Evolutionary conservation across 2,113 vertebrate genomes (phyloP).

Genomic region (Cebidichthys violaceus): DNA sequence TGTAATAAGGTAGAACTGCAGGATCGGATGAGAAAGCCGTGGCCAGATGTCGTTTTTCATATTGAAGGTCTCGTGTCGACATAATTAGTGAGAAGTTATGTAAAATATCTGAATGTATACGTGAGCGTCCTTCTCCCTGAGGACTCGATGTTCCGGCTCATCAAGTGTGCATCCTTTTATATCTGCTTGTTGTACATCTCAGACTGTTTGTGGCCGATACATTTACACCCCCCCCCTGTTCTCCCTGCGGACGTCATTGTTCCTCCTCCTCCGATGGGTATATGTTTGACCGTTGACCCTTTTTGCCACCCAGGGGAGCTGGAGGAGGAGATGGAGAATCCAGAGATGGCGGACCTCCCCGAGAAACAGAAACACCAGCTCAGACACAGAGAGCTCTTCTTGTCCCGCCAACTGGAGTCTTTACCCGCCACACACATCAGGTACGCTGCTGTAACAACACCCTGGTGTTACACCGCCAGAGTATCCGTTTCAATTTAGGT

Average conservation of each 20-base stretch:
- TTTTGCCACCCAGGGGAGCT: conserved; percentile 86
- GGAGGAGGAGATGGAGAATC: conserved; percentile 98
- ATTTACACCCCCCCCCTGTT: not conserved
- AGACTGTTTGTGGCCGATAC: conserved; percentile 14
- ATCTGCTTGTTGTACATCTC: conserved; percentile 27
- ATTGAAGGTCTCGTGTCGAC: not conserved
- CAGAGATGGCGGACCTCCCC: conserved; percentile 92
- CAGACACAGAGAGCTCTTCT: conserved; percentile 94
- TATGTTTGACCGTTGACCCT: conserved; percentile 50
- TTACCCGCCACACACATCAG: conserved; percentile 97
- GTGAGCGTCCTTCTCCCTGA: not conserved
- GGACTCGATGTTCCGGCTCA: conserved; percentile 52
- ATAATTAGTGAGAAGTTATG: conserved; percentile 25
- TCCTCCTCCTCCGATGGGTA: conserved; percentile 48
- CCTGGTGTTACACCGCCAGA: not conserved
- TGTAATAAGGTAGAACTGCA: not conserved
- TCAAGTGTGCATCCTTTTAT: conserved; percentile 37
- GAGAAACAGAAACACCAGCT: conserved; percentile 97
- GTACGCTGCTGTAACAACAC: conserved; percentile 67
- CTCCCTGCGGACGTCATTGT: conserved; percentile 42
- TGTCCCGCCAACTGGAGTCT: conserved; percentile 95
- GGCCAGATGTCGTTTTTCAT: not conserved
- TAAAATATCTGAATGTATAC: conserved; percentile 26
- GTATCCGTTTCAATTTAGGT: not conserved
- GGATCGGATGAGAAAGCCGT: not conserved